Percentiles rank a stretch among this genome's conserved stretches.
phyloP scores from a whole-genome alignment of 2,888 invertebrate genomes.

The Apamea crenata region DNA sequence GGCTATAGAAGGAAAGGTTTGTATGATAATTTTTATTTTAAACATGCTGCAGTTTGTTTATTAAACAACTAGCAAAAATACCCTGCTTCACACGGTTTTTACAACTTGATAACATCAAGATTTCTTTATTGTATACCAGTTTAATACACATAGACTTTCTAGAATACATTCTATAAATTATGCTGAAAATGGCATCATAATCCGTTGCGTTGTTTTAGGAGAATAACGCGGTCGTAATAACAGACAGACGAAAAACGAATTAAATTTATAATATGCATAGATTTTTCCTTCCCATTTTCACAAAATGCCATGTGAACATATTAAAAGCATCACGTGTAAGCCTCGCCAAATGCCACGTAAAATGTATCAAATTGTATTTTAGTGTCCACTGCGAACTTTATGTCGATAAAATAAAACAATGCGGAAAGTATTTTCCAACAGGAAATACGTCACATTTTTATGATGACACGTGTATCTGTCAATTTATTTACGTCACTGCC shows the following conservation, averaged over 20 bases:
- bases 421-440: slow-evolving; percentile 8
- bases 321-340: background rate
- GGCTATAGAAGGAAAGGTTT: no score
- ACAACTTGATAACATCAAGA: no score
- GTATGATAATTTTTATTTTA: background rate
- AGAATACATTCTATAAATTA: no score
- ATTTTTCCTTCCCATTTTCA: background rate
- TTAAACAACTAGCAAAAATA: no score
- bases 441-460: slow-evolving; percentile 11
- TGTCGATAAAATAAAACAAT: slow-evolving; percentile 2
- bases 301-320: background rate
- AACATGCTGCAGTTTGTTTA: background rate
- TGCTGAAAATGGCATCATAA: no score
- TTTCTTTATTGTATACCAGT: no score
- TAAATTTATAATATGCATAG: no score
- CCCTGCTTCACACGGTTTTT: no score
- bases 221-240: background rate
- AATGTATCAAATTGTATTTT: background rate
- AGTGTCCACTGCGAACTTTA: background rate
- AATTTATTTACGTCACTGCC: slow-evolving; percentile 29
- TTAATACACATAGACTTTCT: no score
- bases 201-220: background rate
- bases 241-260: background rate
- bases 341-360: background rate
- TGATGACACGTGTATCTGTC: slow-evolving; percentile 4